phyloP scores from a whole-genome alignment of 1,140 invertebrate genomes.

The Tyrophagus putrescentiae region DNA sequence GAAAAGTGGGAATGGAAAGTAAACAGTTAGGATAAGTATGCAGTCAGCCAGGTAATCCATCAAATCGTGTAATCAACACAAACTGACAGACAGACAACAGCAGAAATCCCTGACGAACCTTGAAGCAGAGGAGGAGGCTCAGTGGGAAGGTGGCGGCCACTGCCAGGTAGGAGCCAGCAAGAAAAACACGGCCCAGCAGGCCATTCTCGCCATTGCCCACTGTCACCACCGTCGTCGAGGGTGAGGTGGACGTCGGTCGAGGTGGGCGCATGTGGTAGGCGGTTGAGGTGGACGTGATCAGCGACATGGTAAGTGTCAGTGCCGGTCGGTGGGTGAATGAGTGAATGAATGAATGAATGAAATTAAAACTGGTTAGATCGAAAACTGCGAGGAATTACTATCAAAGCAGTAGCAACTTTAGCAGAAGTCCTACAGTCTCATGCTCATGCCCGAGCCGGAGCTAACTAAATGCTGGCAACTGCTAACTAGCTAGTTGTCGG shows the following conservation, averaged over 20 bases:
- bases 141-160: slow-evolving; percentile 28
- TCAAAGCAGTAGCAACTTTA: no score
- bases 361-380: not conserved
- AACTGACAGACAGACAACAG: not conserved
- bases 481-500: no score
- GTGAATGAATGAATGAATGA: not conserved
- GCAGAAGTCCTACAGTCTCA: no score
- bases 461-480: no score
- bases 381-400: no score
- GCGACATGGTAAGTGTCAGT: not conserved
- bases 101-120: slow-evolving; percentile 25
- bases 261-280: not conserved
- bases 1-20: not conserved
- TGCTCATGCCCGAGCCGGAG: no score
- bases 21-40: slow-evolving; percentile 4
- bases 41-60: not conserved
- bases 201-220: not conserved
- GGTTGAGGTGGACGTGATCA: not conserved
- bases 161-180: slow-evolving; percentile 24
- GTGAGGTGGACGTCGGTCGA: not conserved
- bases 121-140: slow-evolving; percentile 30
- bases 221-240: not conserved
- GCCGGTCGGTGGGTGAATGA: not conserved
- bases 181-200: slow-evolving; percentile 25
- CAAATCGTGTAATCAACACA: not conserved